phyloP scores from a whole-genome alignment of 2,888 invertebrate species.

The Ectobius pallidus region DNA sequence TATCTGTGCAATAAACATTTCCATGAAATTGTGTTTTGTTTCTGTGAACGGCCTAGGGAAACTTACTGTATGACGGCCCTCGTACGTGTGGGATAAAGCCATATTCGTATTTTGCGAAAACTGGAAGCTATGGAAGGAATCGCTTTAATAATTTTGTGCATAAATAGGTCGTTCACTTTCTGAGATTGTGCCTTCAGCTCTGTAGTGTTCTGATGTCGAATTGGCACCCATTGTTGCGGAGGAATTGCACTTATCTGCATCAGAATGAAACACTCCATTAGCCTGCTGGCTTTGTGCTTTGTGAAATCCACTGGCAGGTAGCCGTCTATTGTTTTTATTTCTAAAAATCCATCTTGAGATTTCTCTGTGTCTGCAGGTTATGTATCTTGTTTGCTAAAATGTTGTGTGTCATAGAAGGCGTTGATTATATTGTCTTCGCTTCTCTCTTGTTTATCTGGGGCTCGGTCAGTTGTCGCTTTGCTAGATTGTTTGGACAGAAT shows the following conservation, averaged over 20 bases:
- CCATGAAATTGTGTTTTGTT: too few species aligned
- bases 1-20: too few species aligned
- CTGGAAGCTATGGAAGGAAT: too few species aligned
- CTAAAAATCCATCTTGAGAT: neutral
- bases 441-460: neutral
- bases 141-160: too few species aligned
- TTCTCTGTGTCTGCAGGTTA: neutral
- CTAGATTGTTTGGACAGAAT: neutral
- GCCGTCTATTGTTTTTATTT: neutral
- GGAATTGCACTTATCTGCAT: neutral
- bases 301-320: neutral
- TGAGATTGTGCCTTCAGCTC: too few species aligned
- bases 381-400: neutral
- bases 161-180: too few species aligned
- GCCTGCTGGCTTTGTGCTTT: neutral
- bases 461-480: neutral
- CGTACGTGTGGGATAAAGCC: too few species aligned
- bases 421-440: slow-evolving; percentile 8
- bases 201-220: too few species aligned
- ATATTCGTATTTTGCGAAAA: too few species aligned
- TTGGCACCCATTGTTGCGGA: too few species aligned
- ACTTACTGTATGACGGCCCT: too few species aligned
- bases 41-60: too few species aligned
- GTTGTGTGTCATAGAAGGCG: neutral
- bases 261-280: neutral